Base-by-base conservation (phyloP, 2,888 invertebrate species). In the Nemoura dubitans region DNA sequence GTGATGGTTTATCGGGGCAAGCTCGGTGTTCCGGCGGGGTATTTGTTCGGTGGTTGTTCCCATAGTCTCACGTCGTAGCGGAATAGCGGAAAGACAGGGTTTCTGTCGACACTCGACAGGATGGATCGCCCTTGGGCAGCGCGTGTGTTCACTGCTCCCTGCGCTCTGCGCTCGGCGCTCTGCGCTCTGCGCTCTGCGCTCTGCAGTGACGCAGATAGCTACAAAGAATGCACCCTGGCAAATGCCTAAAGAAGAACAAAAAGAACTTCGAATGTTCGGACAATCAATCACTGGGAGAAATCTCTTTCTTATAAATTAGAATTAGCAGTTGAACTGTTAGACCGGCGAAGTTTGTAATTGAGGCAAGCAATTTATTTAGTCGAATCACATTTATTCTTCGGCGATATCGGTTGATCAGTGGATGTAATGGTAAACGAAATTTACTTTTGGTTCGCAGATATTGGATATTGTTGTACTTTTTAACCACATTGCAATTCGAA, bases 241-340 rank as follows among this genome's bases (percentile, higher is more conserved):
- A 42, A 83, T 21, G 30, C 16, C 26, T 36, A 83, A 83, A 36
- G 43, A 83, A 83, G 42, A 83, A 42, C 26, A 43, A 43, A 83
- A 30, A 83, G 36, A 83, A 36, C 83, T 36, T 83, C 25, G 42
- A 42, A 30, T 83, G 42, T 43, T 26, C 25, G 42, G 42, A 83
- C 42, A 83, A 83, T 83, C 83, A 83, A 83, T 83, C 83, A 83
- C 83, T 30, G 7, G n/a, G 83, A 83, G 25, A 43, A 83, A 36
- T 42, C 42, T 26, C 26, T 83, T 82, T 83, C 36, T 83, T 83
- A 83, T 43, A 42, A 83, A 83, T 83, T 83, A 83, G 83, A 59
- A 59, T 59, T 59, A 59, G 59, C 59, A 59, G 16, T 59, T 3
- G 59, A 36, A 36, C n/a, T n/a, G n/a, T n/a, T n/a, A n/a, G n/a